Evolutionary conservation across 2,797 vertebrate genomes (phyloP).

Genomic region (Psittacula echo): DNA sequence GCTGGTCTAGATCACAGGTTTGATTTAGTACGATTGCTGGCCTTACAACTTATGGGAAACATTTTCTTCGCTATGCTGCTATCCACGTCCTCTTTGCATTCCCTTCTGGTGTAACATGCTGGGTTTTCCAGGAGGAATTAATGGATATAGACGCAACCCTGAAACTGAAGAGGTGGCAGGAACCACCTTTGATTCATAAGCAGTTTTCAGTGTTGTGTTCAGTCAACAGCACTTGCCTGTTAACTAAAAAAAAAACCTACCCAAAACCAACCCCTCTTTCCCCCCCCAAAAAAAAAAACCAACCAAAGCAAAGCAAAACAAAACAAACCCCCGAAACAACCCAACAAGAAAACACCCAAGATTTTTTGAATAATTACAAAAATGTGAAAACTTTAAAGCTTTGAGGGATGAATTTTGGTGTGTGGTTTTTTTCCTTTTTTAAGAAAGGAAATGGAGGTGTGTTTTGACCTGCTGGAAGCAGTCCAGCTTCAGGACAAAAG

Average conservation of each 20-base stretch:
- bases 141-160: background rate
- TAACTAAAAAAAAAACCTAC: background rate
- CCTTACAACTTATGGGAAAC: background rate
- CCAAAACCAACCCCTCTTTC: too few relatives aligned
- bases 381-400: background rate
- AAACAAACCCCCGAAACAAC: too few relatives aligned
- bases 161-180: background rate
- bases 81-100: background rate
- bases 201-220: background rate
- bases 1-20: background rate
- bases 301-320: too few relatives aligned
- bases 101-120: background rate
- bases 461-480: background rate
- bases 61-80: background rate
- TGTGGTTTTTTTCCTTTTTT: too few relatives aligned
- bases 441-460: background rate
- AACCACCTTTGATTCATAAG: background rate
- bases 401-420: background rate
- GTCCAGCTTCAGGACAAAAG: background rate
- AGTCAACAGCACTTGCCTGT: background rate
- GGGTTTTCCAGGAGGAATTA: conserved; percentile 6
- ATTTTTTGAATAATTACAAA: background rate
- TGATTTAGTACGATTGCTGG: background rate
- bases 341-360: background rate
- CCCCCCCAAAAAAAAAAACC: background rate